phyloP scores from a whole-genome alignment of 2,888 invertebrate genomes.

The Apoda limacodes region DNA sequence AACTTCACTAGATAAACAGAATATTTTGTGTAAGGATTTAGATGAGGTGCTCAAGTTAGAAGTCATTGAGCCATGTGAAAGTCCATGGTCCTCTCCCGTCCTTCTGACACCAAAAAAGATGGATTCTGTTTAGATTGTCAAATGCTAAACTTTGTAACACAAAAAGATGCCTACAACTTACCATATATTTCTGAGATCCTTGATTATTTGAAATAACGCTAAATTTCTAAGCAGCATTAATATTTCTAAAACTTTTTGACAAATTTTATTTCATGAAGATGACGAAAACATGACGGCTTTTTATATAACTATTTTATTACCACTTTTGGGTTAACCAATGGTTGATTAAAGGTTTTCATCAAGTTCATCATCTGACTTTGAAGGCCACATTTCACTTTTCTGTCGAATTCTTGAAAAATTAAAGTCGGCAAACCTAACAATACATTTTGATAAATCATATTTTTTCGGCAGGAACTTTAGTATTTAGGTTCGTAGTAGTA shows the following conservation, averaged over 20 bases:
- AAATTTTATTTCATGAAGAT: no score
- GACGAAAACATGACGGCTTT: no score
- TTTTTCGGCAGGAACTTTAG: no score
- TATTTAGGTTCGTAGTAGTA: no score
- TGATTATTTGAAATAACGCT: slow-evolving; percentile 7
- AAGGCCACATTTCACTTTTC: no score
- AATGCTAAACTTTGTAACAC: slow-evolving; percentile 18
- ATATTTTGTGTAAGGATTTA: slow-evolving; percentile 20
- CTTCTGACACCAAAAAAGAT: slow-evolving; percentile 17
- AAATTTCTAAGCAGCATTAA: slow-evolving; percentile 6
- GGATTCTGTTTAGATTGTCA: slow-evolving; percentile 22
- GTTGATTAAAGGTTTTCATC: no score
- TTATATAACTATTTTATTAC: no score
- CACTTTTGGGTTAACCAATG: no score
- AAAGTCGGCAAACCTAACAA: no score
- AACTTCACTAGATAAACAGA: slow-evolving; percentile 22
- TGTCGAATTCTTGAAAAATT: no score
- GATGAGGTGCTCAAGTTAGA: slow-evolving; percentile 21
- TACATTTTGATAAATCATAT: no score
- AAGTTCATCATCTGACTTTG: no score
- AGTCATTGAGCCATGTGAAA: slow-evolving; percentile 21
- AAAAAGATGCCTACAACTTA: slow-evolving; percentile 13
- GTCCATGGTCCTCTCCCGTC: slow-evolving; percentile 22
- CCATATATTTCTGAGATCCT: slow-evolving; percentile 17
- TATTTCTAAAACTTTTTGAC: slow-evolving; percentile 7